Percentiles rank a stretch among this genome's conserved stretches.
These are phyloP conservation scores for Cottoperca gobio DNA, from an alignment of 2,797 vertebrate genomes.

Conservation along the genomic window DNA sequence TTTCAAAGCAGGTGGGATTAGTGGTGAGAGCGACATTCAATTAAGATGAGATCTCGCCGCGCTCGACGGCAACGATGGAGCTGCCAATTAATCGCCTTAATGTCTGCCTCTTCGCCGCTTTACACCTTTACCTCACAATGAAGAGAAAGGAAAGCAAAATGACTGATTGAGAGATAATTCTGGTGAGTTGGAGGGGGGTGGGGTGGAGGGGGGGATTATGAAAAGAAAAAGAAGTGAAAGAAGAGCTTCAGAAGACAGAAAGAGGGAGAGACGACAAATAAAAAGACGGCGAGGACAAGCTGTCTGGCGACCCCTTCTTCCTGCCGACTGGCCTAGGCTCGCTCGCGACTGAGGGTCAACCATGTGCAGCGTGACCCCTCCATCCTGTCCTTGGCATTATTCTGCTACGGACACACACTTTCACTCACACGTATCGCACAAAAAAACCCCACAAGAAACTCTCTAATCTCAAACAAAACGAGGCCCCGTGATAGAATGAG, in stretches of 20 bases:
- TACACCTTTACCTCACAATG: slow-evolving; percentile 69
- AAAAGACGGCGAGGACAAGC: slow-evolving; percentile 1
- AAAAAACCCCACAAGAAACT: not conserved
- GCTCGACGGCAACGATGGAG: slow-evolving; percentile 49
- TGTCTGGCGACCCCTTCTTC: slow-evolving; percentile 61
- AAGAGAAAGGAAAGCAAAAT: slow-evolving; percentile 52
- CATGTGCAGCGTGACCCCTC: slow-evolving; percentile 79
- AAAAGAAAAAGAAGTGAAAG: slow-evolving; percentile 16
- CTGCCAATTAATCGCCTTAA: slow-evolving; percentile 83
- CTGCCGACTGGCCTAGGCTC: slow-evolving; percentile 57
- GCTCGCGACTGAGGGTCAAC: slow-evolving; percentile 57
- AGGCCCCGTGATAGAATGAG: slow-evolving; percentile 41
- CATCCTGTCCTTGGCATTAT: slow-evolving; percentile 66
- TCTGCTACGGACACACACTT: slow-evolving; percentile 4
- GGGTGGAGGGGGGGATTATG: not conserved
- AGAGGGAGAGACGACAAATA: not conserved
- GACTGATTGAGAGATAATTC: slow-evolving; percentile 65
- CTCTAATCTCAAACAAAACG: slow-evolving; percentile 39
- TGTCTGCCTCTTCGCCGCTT: slow-evolving; percentile 64
- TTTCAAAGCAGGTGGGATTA: slow-evolving; percentile 80
- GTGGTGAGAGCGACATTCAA: slow-evolving; percentile 81
- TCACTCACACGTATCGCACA: not conserved
- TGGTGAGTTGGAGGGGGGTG: not conserved
- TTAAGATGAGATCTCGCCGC: slow-evolving; percentile 81
- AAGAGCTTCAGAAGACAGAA: slow-evolving; percentile 17